Base-by-base conservation (phyloP, 1,140 invertebrate genomes). In the Epicauta chinensis region DNA sequence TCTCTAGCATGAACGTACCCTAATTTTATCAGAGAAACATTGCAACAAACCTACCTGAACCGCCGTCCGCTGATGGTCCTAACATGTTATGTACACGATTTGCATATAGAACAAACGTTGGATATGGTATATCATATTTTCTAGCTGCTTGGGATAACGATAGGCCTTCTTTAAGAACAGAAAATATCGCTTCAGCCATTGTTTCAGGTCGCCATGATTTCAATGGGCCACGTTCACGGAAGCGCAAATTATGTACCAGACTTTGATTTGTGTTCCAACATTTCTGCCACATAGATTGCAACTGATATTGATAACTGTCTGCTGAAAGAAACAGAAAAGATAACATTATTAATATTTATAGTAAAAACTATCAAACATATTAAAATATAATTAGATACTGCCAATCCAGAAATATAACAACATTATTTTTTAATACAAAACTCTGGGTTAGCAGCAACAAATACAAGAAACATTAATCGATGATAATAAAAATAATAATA, bases 211-310 rank as follows among this genome's bases (percentile, higher is more conserved):
- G 75, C 91, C 91, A 94, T 15, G 89, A 91, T 71, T 94, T 94
- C 47, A 93, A 75, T 0, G 91, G 91, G 2, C 91, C 91, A 36
- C 91, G 81, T 70, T 93, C 91, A n/a, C 91, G 80, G 75, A 93
- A 93, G 42, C 90, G 79, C 61, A 93, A 74, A 67, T 91, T 90
- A 72, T 93, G 89, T 29, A 91, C 85, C 58, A 91, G 75, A 56
- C 83, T 87, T 70, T 91, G 89, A 72, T 90, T 90, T 44, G 87
- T 91, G 68, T 86, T 92, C 89, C 90, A 93, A 71, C 89, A 92
- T 69, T 92, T 93, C 71, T 93, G 91, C 91, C 91, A 93, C 82
- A 92, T 89, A 30, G 86, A 89, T 71, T 93, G 91, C 67, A 93
- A 74, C 72, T 93, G 91, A 71, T 92, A 92, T 73, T 93, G 90